These are phyloP conservation scores for Ornithoptera priamus DNA, from an alignment of 2,888 invertebrate genomes.

Conservation along the genomic window DNA sequence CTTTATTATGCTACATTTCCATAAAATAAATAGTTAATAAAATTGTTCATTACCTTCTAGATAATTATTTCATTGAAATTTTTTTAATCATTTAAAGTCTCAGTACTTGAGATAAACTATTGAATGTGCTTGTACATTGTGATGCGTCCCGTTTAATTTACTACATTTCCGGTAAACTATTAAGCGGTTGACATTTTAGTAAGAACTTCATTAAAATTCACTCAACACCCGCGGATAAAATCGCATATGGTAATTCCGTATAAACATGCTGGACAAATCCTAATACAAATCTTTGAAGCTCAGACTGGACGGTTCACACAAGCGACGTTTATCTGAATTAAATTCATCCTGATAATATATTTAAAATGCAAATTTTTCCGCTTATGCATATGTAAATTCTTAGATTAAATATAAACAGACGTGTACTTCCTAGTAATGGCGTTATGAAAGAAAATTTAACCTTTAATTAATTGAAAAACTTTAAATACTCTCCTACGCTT, in stretches of 20 bases:
- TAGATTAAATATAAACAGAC: neutral
- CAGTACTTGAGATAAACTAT: too few species aligned
- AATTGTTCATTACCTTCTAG: too few species aligned
- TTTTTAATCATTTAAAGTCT: too few species aligned
- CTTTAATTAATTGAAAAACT: neutral
- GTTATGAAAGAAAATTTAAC: neutral
- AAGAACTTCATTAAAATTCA: conserved; percentile 22
- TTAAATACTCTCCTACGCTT: too few species aligned
- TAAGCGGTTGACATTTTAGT: conserved; percentile 10
- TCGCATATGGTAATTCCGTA: conserved; percentile 22
- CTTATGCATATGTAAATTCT: conserved; percentile 16
- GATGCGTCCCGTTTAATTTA: neutral
- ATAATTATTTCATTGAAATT: too few species aligned
- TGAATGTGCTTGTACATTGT: neutral
- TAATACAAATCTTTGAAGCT: conserved; percentile 22
- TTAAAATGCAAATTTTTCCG: conserved; percentile 18
- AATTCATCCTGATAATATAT: conserved; percentile 13
- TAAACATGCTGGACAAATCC: conserved; percentile 25
- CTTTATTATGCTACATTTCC: too few species aligned
- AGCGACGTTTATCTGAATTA: conserved; percentile 23
- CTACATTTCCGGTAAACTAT: conserved; percentile 11
- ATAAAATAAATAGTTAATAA: too few species aligned
- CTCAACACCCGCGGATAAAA: conserved; percentile 25
- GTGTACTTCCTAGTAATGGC: conserved; percentile 7
- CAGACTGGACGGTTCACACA: conserved; percentile 12